Conservation (phyloP, 2,797 vertebrate species). For the Alexandromys oeconomus region DNA sequence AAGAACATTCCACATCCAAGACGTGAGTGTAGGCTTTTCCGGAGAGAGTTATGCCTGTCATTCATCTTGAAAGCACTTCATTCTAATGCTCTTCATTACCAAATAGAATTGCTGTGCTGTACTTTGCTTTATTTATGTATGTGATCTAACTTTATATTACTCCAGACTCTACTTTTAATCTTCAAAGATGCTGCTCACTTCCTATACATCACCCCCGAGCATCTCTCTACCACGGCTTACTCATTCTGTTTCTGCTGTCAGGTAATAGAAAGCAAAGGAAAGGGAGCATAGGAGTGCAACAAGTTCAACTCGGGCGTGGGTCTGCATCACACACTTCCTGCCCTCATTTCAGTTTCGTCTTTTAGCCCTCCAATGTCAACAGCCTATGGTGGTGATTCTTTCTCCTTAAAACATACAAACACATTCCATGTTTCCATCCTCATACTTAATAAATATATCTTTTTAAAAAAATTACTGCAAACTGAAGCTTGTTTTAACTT, state of each 20-base stretch:
- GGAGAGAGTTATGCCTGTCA: neutral
- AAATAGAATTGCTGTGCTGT: neutral
- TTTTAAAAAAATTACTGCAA: neutral
- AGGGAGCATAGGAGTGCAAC: neutral
- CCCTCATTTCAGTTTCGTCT: neutral
- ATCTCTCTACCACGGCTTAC: constrained; percentile 20
- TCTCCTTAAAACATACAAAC: neutral
- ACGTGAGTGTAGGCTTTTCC: neutral
- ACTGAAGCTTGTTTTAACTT: constrained; percentile 21
- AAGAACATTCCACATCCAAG: neutral
- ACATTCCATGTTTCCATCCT: neutral
- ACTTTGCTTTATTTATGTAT: constrained; percentile 59
- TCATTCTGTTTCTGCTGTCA: constrained; percentile 25
- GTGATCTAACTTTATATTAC: constrained; percentile 45
- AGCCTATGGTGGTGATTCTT: constrained; percentile 32
- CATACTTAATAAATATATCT: constrained; percentile 11
- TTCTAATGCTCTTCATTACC: neutral
- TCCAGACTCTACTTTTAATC: constrained; percentile 53
- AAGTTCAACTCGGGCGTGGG: neutral
- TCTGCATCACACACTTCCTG: neutral
- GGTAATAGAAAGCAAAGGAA: constrained; percentile 28
- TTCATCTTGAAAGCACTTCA: constrained; percentile 47
- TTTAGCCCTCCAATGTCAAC: constrained; percentile 47
- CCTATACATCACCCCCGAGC: constrained; percentile 26
- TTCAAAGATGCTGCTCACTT: constrained; percentile 52